phyloP scores from a whole-genome alignment of 2,888 invertebrate genomes.

The Venustoraphidia nigricollis region DNA sequence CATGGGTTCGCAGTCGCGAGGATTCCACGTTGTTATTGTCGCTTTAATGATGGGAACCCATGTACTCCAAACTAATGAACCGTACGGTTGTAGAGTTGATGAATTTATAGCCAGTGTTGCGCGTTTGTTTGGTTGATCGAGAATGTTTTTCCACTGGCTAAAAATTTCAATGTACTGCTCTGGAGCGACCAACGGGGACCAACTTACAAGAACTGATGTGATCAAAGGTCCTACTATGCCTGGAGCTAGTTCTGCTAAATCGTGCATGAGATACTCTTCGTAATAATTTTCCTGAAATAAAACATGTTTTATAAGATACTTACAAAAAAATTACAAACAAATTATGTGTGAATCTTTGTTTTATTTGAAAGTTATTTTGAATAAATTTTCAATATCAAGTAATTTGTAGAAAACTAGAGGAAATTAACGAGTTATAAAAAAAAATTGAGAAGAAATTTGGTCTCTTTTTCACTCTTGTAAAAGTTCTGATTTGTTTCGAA shows the following conservation, averaged over 20 bases:
- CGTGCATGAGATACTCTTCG: conserved; percentile 71
- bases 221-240: conserved; percentile 73
- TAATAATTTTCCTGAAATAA: conserved; percentile 40
- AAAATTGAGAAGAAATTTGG: no score
- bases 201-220: conserved; percentile 53
- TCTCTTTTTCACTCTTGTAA: no score
- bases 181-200: conserved; percentile 64
- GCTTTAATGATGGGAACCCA: conserved; percentile 73
- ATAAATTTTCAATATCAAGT: no score
- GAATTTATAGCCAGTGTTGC: conserved; percentile 30
- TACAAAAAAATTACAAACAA: no score
- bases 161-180: conserved; percentile 47
- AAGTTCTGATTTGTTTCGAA: no score
- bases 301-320: background rate
- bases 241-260: conserved; percentile 68
- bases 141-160: conserved; percentile 52
- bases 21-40: conserved; percentile 67
- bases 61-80: conserved; percentile 76
- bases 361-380: no score
- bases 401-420: background rate
- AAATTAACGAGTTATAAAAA: no score
- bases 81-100: conserved; percentile 49
- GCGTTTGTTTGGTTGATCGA: conserved; percentile 26
- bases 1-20: conserved; percentile 62
- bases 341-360: no score